Percentiles rank a stretch among this genome's conserved stretches.
phyloP scores from a whole-genome alignment of 2,113 vertebrate genomes.

The Stercorarius parasiticus region DNA sequence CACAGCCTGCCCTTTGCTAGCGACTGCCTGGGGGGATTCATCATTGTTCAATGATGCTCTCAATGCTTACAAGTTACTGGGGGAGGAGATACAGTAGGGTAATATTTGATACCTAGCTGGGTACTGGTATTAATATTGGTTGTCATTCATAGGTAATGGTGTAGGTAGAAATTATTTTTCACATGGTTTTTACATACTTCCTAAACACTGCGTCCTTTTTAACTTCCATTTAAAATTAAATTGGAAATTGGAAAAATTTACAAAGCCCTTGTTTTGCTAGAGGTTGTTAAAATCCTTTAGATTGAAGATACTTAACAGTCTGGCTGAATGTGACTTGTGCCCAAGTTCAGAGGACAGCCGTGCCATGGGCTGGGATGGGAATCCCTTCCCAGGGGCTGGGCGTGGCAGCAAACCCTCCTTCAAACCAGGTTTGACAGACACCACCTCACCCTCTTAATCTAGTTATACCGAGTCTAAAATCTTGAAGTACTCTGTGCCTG shows the following conservation, averaged over 20 bases:
- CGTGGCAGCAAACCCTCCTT: not conserved
- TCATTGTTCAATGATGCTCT: rapidly evolving
- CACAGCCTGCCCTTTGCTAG: not conserved
- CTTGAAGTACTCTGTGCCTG: not conserved
- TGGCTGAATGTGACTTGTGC: rapidly evolving
- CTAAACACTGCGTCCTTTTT: not conserved
- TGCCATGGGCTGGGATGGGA: rapidly evolving
- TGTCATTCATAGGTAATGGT: not conserved
- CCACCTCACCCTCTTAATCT: not conserved
- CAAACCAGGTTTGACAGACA: not conserved
- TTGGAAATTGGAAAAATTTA: not conserved
- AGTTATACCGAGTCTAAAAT: not conserved
- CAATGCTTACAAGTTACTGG: not conserved
- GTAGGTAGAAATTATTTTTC: not conserved
- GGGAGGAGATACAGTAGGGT: not conserved
- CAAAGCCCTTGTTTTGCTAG: not conserved
- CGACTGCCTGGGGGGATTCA: not conserved
- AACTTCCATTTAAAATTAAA: not conserved
- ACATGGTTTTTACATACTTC: not conserved
- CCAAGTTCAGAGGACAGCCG: not conserved
- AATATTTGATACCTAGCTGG: not conserved
- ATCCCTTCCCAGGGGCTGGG: not conserved
- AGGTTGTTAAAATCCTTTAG: not conserved
- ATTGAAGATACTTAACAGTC: not conserved
- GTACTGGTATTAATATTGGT: not conserved